These are phyloP conservation scores for Coptotermes formosanus DNA, from an alignment of 1,140 invertebrate species.

Conservation along the genomic window DNA sequence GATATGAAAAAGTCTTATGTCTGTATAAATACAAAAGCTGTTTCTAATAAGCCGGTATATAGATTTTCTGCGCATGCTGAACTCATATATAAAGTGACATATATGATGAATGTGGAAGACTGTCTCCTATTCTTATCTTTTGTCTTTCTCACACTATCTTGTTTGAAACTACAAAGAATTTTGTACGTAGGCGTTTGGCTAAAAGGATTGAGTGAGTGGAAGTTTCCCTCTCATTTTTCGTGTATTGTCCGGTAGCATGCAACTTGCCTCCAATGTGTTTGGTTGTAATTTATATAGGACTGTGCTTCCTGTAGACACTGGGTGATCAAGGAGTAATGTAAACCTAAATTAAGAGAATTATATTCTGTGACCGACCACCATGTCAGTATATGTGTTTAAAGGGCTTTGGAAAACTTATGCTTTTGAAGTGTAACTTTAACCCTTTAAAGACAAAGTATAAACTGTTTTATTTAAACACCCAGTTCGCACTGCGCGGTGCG, in stretches of 20 bases:
- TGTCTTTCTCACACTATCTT: not conserved
- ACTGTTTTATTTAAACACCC: no score
- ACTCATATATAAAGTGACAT: not conserved
- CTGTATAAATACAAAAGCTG: no score
- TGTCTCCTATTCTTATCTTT: not conserved
- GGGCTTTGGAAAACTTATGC: no score
- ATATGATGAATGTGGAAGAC: not conserved
- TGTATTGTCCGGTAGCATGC: not conserved
- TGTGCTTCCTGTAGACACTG: not conserved
- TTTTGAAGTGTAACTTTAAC: no score
- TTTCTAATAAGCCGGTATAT: not conserved
- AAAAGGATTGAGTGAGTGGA: not conserved
- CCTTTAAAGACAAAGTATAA: no score
- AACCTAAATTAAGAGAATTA: no score
- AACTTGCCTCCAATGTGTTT: not conserved
- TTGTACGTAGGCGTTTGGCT: not conserved
- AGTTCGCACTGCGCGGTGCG: no score
- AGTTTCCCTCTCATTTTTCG: constrained; percentile 1
- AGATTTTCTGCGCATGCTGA: not conserved
- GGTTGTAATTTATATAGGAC: not conserved
- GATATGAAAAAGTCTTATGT: no score
- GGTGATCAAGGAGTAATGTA: not conserved
- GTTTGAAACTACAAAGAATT: not conserved
- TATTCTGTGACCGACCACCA: no score
- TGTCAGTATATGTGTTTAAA: no score